These are phyloP conservation scores for Ischnura elegans DNA, from an alignment of 2,888 invertebrate species.

Conservation along the genomic window DNA sequence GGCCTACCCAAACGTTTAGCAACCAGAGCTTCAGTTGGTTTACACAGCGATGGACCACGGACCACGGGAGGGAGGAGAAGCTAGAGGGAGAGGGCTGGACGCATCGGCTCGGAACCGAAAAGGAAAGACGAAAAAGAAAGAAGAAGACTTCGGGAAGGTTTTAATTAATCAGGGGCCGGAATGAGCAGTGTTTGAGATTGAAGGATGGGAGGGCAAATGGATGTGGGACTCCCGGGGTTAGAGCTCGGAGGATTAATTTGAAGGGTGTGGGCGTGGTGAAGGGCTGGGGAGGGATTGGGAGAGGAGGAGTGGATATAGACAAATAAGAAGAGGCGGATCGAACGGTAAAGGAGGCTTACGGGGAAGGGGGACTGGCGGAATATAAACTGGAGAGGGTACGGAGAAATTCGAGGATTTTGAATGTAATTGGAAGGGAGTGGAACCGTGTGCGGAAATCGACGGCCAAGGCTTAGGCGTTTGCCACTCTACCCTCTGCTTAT, in stretches of 20 bases:
- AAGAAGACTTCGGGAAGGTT: background rate
- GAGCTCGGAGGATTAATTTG: background rate
- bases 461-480: background rate
- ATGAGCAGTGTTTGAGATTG: constrained; percentile 31
- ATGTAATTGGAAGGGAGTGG: background rate
- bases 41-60: background rate
- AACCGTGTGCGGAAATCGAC: background rate
- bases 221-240: background rate
- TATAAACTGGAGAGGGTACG: background rate
- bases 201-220: constrained; percentile 20
- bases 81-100: background rate
- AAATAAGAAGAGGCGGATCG: constrained; percentile 23
- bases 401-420: constrained; percentile 1
- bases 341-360: background rate
- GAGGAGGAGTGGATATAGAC: background rate
- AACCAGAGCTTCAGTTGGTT: background rate
- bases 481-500: background rate
- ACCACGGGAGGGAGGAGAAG: background rate
- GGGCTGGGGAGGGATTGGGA: background rate
- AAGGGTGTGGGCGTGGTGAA: background rate
- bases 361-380: background rate
- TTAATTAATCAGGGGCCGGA: constrained; percentile 22
- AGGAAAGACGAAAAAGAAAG: background rate
- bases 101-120: background rate
- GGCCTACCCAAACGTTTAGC: background rate